Evolutionary conservation across 2,113 vertebrate species (phyloP).

Genomic region (Acinonyx jubatus): DNA sequence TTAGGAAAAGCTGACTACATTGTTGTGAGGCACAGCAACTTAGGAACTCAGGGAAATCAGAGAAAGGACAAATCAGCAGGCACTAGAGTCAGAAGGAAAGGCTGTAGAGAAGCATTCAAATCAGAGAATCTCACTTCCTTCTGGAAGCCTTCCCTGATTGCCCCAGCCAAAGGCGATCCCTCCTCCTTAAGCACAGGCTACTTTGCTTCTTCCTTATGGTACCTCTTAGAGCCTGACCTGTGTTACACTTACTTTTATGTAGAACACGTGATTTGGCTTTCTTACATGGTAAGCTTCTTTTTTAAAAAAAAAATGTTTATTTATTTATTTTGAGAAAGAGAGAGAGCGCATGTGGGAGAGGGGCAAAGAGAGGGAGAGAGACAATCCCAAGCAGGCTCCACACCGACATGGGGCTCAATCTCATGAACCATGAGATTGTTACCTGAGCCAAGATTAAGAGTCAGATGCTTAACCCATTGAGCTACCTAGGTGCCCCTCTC

Average conservation of each 20-base stretch:
- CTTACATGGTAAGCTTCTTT: not conserved
- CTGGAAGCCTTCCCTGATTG: conserved; percentile 20
- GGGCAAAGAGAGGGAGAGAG: no score
- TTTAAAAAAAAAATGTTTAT: no score
- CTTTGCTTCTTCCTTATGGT: conserved; percentile 32
- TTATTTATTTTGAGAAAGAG: no score
- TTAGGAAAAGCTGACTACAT: not conserved
- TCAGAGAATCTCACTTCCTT: not conserved
- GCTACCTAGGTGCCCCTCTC: no score
- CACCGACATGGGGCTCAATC: no score
- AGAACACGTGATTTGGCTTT: not conserved
- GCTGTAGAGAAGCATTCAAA: conserved; percentile 25
- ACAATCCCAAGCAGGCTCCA: no score
- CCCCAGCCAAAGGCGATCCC: not conserved
- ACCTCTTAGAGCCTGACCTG: not conserved
- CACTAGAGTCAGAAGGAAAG: not conserved
- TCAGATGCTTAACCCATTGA: no score
- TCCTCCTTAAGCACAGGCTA: not conserved
- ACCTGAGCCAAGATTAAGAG: no score
- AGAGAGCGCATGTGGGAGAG: no score
- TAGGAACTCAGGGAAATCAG: not conserved
- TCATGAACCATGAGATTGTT: no score
- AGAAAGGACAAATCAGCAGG: not conserved
- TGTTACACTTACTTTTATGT: not conserved
- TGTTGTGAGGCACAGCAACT: not conserved